These are phyloP conservation scores for Adelosebastes latens DNA, from an alignment of 2,797 vertebrate genomes.

Conservation along the genomic window DNA sequence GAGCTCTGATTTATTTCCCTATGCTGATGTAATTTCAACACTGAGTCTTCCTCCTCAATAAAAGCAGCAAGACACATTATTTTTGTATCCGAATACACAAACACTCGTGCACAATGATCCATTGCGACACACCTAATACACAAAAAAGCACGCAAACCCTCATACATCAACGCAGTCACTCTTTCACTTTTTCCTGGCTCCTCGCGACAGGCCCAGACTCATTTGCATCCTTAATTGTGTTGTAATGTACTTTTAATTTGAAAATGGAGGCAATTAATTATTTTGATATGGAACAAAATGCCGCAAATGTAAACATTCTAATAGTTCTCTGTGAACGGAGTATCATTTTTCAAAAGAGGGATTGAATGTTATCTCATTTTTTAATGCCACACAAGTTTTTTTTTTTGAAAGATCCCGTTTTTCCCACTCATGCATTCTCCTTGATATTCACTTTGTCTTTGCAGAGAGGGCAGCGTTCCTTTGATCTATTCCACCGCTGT, in stretches of 20 bases:
- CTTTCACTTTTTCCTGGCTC: slow-evolving; percentile 74
- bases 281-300: slow-evolving; percentile 85
- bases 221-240: slow-evolving; percentile 88
- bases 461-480: slow-evolving; percentile 61
- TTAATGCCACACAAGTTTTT: slow-evolving; percentile 57
- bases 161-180: slow-evolving; percentile 73
- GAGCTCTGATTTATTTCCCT: slow-evolving; percentile 73
- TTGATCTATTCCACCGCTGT: slow-evolving; percentile 75
- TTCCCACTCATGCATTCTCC: slow-evolving; percentile 73
- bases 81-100: slow-evolving; percentile 46
- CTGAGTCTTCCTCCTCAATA: slow-evolving; percentile 59
- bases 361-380: slow-evolving; percentile 82
- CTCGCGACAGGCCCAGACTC: slow-evolving; percentile 78
- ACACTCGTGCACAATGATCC: slow-evolving; percentile 61
- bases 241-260: slow-evolving; percentile 90
- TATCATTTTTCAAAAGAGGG: slow-evolving; percentile 84
- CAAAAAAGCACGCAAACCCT: slow-evolving; percentile 61
- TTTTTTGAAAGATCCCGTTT: slow-evolving; percentile 49
- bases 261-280: slow-evolving; percentile 88
- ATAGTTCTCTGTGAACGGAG: slow-evolving; percentile 81
- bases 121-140: slow-evolving; percentile 69
- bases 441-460: slow-evolving; percentile 80
- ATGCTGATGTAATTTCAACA: slow-evolving; percentile 72
- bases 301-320: slow-evolving; percentile 87
- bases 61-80: slow-evolving; percentile 35